These are phyloP conservation scores for Eptesicus fuscus DNA, from an alignment of 2,113 vertebrate species.

Conservation along the genomic window DNA sequence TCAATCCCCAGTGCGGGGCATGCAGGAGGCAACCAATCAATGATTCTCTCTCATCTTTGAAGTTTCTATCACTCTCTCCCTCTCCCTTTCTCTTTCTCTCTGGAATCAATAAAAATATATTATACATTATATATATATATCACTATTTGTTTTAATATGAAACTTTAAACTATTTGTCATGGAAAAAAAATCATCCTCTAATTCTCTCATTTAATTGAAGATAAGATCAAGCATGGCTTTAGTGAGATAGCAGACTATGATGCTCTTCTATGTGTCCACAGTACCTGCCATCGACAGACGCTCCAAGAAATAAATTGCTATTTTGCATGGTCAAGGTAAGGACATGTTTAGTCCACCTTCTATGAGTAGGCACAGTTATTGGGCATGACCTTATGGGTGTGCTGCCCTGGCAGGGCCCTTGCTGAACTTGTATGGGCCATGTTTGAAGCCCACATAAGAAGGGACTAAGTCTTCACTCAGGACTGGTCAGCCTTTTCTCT, in stretches of 20 bases:
- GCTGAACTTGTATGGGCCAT: background rate
- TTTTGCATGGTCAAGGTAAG: background rate
- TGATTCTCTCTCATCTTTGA: no score
- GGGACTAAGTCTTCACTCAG: no score
- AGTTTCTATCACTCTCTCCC: no score
- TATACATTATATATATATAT: background rate
- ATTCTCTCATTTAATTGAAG: background rate
- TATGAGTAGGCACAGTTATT: background rate
- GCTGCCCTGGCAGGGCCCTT: background rate
- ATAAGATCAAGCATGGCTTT: background rate
- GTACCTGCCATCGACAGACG: fast-evolving
- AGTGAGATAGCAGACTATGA: background rate
- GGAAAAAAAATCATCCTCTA: background rate
- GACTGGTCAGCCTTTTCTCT: background rate
- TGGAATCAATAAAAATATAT: no score
- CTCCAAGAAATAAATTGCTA: background rate
- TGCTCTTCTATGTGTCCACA: background rate
- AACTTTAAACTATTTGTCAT: background rate
- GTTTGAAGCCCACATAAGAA: background rate
- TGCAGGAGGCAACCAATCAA: no score
- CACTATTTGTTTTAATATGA: background rate
- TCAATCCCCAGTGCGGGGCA: no score
- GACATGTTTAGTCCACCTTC: no score
- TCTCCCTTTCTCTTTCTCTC: no score
- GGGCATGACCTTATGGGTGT: no score